Evolutionary conservation across 2,888 invertebrate species (phyloP).

Genomic region (Spisula subtruncata): DNA sequence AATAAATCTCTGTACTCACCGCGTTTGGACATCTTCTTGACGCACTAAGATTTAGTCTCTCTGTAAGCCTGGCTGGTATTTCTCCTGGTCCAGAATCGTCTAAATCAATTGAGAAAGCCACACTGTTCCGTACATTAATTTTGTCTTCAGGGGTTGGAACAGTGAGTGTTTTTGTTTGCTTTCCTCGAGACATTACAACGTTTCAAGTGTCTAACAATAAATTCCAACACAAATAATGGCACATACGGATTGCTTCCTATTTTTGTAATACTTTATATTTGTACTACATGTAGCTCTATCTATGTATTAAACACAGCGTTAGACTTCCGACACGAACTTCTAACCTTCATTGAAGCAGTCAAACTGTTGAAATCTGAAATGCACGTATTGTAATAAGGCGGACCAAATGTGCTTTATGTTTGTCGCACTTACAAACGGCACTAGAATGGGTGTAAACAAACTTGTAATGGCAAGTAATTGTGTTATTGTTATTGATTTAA

Average conservation of each 20-base stretch:
- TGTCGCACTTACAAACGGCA: background rate
- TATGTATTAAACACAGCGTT: too few relatives aligned
- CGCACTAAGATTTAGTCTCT: background rate
- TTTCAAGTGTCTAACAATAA: background rate
- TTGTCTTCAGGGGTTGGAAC: background rate
- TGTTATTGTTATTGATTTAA: too few relatives aligned
- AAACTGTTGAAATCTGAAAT: background rate
- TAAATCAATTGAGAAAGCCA: background rate
- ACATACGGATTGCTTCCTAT: too few relatives aligned
- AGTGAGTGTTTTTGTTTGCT: background rate
- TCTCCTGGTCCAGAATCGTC: background rate
- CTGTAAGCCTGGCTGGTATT: background rate
- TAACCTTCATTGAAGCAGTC: background rate
- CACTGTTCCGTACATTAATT: background rate
- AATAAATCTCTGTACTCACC: constrained; percentile 19
- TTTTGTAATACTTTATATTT: too few relatives aligned
- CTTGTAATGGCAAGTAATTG: too few relatives aligned
- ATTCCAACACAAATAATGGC: background rate
- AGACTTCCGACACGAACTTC: background rate
- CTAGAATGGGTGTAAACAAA: too few relatives aligned
- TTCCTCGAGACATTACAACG: background rate
- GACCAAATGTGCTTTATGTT: background rate
- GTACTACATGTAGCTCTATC: too few relatives aligned
- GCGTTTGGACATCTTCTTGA: background rate
- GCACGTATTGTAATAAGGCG: too few relatives aligned